Base-by-base conservation (phyloP, 2,113 vertebrate species). In the Hippopotamus amphibius region DNA sequence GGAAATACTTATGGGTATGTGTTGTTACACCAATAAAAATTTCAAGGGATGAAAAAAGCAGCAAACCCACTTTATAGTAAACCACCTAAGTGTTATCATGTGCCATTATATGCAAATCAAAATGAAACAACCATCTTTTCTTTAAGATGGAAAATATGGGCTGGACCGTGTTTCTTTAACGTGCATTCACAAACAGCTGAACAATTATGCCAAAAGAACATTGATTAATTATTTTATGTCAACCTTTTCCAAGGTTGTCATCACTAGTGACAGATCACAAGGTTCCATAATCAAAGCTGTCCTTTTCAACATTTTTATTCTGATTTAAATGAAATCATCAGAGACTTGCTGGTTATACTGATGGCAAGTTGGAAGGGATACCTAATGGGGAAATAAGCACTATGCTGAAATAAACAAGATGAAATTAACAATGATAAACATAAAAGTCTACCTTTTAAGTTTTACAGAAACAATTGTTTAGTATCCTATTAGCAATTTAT, bases 391-490 rank as follows among this genome's bases (percentile, higher is more conserved):
- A 94, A 77, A 76, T 43, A 48, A 71, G 68, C 41, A 74, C 22
- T 28, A 68, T 59, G 8, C 46, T 81, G 53, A 90, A 96, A 93
- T 77, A 80, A 93, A 48, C 17, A 92, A 80, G n/a, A 63, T 66
- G 72, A 79, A 72, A 69, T 90, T 55, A 88, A 69, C 13, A 80
- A 91, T n/a, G 37, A 76, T 82, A 65, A 93, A 21, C 53, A 11
- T 76, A 83, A 95, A 94, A 50, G 61, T 71, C 43, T 81, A 72
- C 30, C 55, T 92, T 77, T 94, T 59, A 80, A 26, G 5, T 43
- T 79, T 50, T 86, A 53, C 37, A 68, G 22, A 43, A 71, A 79
- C 53, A 37, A 4, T 61, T 82, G 43, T 79, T 88, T 86, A 76
- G 14, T 48, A 50, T 53, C 37, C 53, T 85, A 22, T 46, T 81